Evolutionary conservation across 2,113 vertebrate species (phyloP), one percentile per base, ranked within the genome.

Genomic region (Plestiodon gilberti): DNA sequence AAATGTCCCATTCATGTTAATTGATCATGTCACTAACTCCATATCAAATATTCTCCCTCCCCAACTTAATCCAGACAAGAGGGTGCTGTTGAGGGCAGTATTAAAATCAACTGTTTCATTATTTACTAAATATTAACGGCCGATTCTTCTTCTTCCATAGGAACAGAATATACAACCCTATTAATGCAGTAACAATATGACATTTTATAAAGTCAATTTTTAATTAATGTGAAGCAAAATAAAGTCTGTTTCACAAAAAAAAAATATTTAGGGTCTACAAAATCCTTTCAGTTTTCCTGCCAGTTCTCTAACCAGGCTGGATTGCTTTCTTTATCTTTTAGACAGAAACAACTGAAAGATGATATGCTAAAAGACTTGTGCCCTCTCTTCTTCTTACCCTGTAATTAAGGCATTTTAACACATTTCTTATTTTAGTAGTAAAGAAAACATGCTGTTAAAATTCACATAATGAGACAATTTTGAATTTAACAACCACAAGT

Each of bases 311-410:
- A 95, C 94, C 94, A 96, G 43, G 95, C 95, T 96, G 93, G 93
- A 96, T 93, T 94, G 95, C 96, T 94, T 95, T 95, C 92, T 96
- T 97, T 95, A 95, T 94, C 92, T 92, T 95, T 95, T 94, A 82
- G 91, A n/a, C n/a, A 94, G 95, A 59, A 96, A 96, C 96, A 96
- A 96, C 83, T 95, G 93, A 96, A 94, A 96, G 95, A 96, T 96
- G 93, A 95, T 95, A 95, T 95, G 94, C 92, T 93, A 95, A 96
- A 91, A 96, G 92, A 92, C 91, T 94, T 89, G 70, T 88, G 90
- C 93, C 95, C 94, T 96, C 91, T 93, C 92, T 92, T 95, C 81
- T 94, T 89, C 91, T 90, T 95, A 91, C 86, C 92, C 91, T 95
- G 88, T 94, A 97, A 96, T 97, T 96, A 97, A 95, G 94, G 94